phyloP scores from a whole-genome alignment of 2,113 vertebrate genomes.

The Procavia capensis region DNA sequence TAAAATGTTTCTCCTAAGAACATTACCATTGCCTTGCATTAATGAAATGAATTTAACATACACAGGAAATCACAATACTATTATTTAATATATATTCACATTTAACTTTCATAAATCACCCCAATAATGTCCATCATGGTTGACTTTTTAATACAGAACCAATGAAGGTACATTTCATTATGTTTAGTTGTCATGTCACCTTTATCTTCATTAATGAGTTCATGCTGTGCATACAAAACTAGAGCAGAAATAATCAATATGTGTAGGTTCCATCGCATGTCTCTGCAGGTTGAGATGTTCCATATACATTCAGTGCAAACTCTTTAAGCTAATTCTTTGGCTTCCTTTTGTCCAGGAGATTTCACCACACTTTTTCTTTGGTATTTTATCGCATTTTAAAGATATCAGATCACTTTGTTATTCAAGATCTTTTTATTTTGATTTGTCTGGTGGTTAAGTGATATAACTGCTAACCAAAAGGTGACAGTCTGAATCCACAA shows the following conservation, averaged over 20 bases:
- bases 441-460: too few relatives aligned
- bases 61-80: background rate
- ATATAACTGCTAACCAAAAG: too few relatives aligned
- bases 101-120: background rate
- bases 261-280: too few relatives aligned
- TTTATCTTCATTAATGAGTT: background rate
- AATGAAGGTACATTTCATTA: background rate
- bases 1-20: background rate
- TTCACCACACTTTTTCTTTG: background rate
- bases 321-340: too few relatives aligned
- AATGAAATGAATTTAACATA: background rate
- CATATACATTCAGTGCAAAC: too few relatives aligned
- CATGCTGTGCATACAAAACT: too few relatives aligned
- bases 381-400: background rate
- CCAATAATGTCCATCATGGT: background rate
- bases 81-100: too few relatives aligned
- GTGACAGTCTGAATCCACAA: too few relatives aligned
- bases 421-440: background rate
- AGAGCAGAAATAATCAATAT: too few relatives aligned
- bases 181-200: background rate
- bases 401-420: background rate
- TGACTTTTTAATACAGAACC: background rate
- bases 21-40: too few relatives aligned
- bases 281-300: too few relatives aligned
- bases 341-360: background rate